Percentiles rank a stretch among this genome's conserved stretches.
phyloP scores from a whole-genome alignment of 2,113 vertebrate genomes.

The Mobula birostris region DNA sequence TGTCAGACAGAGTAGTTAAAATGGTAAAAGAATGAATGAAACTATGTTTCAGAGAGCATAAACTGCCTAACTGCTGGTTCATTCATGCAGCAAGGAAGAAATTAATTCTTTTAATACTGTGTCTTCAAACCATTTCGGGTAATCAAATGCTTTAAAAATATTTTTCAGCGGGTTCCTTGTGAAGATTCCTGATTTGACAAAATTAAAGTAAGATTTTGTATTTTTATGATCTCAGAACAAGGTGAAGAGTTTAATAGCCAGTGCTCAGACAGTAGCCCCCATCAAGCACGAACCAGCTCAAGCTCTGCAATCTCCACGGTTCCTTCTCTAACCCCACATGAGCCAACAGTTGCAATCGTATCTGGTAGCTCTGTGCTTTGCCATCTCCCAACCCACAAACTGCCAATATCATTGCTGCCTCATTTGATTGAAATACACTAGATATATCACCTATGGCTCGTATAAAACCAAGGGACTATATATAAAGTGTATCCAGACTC shows the following conservation, averaged over 20 bases:
- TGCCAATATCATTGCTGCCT: too few relatives aligned
- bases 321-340: too few relatives aligned
- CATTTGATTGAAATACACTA: too few relatives aligned
- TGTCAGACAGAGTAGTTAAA: background rate
- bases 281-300: too few relatives aligned
- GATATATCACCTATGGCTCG: too few relatives aligned
- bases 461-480: too few relatives aligned
- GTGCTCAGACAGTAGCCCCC: background rate
- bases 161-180: background rate
- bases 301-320: too few relatives aligned
- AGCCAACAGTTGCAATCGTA: too few relatives aligned
- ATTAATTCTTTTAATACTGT: background rate
- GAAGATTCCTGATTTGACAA: background rate
- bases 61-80: background rate
- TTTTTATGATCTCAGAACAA: background rate
- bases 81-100: background rate
- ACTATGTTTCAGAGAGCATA: background rate
- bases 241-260: background rate
- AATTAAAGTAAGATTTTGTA: background rate
- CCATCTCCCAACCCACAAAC: too few relatives aligned
- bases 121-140: background rate
- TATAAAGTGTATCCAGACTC: too few relatives aligned
- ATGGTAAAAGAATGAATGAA: background rate
- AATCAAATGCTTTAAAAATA: constrained; percentile 1
- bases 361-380: too few relatives aligned